Percentiles rank a stretch among this genome's conserved stretches.
phyloP scores from a whole-genome alignment of 2,113 vertebrate genomes.

The Lamprologus ornatipinnis region DNA sequence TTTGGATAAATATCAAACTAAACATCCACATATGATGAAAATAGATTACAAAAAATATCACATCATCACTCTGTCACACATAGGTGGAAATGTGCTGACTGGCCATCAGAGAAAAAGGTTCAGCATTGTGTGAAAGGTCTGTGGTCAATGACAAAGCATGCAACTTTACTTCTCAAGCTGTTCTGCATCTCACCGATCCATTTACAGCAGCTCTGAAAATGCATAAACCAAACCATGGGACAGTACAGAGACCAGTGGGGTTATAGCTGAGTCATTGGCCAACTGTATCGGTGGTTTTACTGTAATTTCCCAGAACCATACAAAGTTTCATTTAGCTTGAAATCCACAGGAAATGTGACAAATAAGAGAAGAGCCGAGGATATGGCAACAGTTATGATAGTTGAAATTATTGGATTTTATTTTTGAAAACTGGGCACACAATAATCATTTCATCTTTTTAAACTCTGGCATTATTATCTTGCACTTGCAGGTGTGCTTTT shows the following conservation, averaged over 20 bases:
- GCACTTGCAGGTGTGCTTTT: background rate
- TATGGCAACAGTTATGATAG: background rate
- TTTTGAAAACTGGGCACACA: background rate
- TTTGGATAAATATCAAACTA: background rate
- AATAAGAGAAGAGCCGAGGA: background rate
- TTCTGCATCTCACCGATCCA: background rate
- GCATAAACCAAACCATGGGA: slow-evolving; percentile 25
- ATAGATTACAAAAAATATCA: background rate
- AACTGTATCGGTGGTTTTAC: background rate
- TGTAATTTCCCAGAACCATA: slow-evolving; percentile 7
- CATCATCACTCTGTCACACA: background rate
- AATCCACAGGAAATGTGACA: background rate
- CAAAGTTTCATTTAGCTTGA: background rate
- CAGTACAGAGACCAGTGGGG: slow-evolving; percentile 24
- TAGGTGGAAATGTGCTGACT: background rate
- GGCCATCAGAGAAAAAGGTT: background rate
- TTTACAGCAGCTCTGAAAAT: background rate
- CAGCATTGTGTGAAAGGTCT: background rate
- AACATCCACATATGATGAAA: background rate
- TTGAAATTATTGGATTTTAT: background rate
- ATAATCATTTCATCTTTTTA: background rate
- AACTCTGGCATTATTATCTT: background rate
- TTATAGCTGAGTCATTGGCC: slow-evolving; percentile 7
- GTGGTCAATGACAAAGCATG: slow-evolving; percentile 27
- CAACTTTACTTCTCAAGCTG: background rate